Base-by-base conservation (phyloP, 2,888 invertebrate species). In the Drosophila infuscata region DNA sequence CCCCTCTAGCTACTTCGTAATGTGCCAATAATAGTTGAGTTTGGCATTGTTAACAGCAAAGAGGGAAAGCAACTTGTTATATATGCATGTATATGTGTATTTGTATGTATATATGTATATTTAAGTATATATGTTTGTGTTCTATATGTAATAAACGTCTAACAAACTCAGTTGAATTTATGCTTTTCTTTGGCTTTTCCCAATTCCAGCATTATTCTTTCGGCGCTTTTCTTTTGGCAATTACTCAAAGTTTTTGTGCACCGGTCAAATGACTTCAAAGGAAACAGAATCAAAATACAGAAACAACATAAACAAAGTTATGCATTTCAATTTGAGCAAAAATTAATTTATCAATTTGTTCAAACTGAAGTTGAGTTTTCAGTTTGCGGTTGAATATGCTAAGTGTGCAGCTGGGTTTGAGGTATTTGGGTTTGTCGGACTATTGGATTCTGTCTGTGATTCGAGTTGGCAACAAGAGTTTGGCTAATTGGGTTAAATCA, bases 11-110 rank as follows among this genome's bases (percentile, higher is more conserved):
- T 58, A 62, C 57, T 52, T 67, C 71, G 60, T 73, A 82, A 76
- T 74, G 70, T 82, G 83, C 86, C 86, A 88, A 88, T 88, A 89
- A 82, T 83, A 89, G 86, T 88, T 83, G 71, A 68, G 74, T 81
- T 88, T 82, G 77, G 75, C 88, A 80, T 84, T 83, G 84, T 82
- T 78, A 56, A 66, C 56, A 70, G 58, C 56, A 62, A 48, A 51
- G 35, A 52, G 53, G 25, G 53, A 48, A n/a, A 54, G 30, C 66
- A 82, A 74, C 73, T 70, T 80, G 68, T 69, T 65, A 52, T 73
- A 64, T 20, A 20, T 4, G 3, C 35, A 30, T 56, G 32, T 35
- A 29, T 38, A 17, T 17, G 29, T 54, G 9, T 41, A 3, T 25
- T 35, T 8, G 29, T 38, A 53, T 60, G 30, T 29, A 11, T 32